Evolutionary conservation across 2,888 invertebrate species (phyloP).

Genomic region (Horisme vitalbata): DNA sequence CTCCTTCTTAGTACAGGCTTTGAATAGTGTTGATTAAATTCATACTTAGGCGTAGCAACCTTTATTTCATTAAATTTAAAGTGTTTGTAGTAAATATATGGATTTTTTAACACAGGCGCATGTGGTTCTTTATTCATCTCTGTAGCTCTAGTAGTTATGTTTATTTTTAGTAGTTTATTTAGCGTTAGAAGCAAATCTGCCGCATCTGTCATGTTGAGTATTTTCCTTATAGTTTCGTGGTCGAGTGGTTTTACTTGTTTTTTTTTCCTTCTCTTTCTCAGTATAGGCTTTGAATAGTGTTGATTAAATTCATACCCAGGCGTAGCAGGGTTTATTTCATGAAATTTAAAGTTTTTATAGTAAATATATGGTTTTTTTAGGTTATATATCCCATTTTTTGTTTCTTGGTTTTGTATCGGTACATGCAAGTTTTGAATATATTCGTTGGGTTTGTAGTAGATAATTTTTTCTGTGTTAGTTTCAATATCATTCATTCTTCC

Average conservation of each 20-base stretch:
- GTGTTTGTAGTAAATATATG: neutral
- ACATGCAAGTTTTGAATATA: no score
- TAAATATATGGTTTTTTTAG: neutral
- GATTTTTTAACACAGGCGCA: constrained; percentile 34
- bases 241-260: constrained; percentile 9
- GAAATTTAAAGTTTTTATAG: neutral
- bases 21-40: neutral
- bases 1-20: neutral
- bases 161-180: constrained; percentile 20
- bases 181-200: constrained; percentile 28
- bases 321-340: constrained; percentile 4
- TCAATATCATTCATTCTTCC: constrained; percentile 26
- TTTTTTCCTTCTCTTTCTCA: neutral
- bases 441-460: neutral
- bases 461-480: neutral
- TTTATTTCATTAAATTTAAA: constrained; percentile 1
- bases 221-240: constrained; percentile 26
- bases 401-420: no score
- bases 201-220: constrained; percentile 24
- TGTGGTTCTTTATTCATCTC: constrained; percentile 35
- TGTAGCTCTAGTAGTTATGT: neutral
- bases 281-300: neutral
- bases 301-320: neutral
- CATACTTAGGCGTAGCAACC: neutral
- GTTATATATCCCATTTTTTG: neutral